Evolutionary conservation across 2,888 invertebrate species (phyloP).

Genomic region (Ceriagrion tenellum): DNA sequence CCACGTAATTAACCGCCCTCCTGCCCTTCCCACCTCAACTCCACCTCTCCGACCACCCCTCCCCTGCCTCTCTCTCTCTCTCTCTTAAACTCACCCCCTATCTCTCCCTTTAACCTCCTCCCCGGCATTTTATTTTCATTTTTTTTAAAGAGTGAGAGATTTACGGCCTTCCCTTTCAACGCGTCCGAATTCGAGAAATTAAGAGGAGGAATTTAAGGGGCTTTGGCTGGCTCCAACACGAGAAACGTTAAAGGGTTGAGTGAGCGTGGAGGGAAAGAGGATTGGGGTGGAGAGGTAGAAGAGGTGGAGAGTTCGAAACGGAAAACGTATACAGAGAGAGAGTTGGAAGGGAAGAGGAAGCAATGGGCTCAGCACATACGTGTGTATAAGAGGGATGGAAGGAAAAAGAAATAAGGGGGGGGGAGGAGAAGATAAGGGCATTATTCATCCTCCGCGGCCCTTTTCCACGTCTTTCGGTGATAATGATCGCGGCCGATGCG

Average conservation of each 20-base stretch:
- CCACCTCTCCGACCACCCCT: background rate
- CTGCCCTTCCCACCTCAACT: background rate
- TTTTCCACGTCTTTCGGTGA: conserved; percentile 5
- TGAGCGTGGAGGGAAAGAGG: background rate
- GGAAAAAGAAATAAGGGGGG: too few relatives aligned
- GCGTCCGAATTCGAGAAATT: conserved; percentile 37
- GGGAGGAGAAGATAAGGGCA: background rate
- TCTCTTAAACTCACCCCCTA: background rate
- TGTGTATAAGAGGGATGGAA: too few relatives aligned
- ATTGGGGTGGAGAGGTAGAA: background rate
- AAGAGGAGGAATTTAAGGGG: conserved; percentile 42
- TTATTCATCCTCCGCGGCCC: background rate
- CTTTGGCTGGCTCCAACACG: conserved; percentile 21
- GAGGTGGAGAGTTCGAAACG: background rate
- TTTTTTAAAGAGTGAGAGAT: conserved; percentile 5
- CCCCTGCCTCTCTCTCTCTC: background rate
- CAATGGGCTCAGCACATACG: background rate
- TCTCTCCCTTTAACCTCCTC: background rate
- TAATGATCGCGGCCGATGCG: background rate
- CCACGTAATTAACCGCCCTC: conserved; percentile 7
- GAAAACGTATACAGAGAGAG: background rate
- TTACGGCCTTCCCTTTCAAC: conserved; percentile 35
- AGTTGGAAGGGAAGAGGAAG: background rate
- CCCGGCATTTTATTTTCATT: background rate
- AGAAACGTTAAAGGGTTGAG: background rate